A percentile compares a stretch with the other conserved stretches of the same genome.
Evolutionary conservation across 1,140 invertebrate species (phyloP).

Genomic region (Aphidius gifuensis): DNA sequence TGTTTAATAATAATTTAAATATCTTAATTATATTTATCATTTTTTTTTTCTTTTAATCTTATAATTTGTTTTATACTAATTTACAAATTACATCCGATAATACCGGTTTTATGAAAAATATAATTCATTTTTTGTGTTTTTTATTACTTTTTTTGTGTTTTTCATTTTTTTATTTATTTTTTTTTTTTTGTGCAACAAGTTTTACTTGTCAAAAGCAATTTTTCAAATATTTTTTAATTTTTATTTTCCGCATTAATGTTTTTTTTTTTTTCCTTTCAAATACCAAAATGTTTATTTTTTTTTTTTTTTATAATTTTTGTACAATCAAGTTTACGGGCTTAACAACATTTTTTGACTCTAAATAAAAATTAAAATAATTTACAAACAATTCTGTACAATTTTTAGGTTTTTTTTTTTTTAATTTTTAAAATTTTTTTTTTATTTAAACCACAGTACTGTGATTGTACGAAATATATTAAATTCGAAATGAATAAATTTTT

Average conservation of each 20-base stretch:
- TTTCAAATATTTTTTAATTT: slow-evolving; percentile 28
- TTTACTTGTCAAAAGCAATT: slow-evolving; percentile 25
- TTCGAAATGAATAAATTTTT: too few species aligned
- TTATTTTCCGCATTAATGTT: slow-evolving; percentile 20
- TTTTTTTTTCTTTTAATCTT: slow-evolving; percentile 18
- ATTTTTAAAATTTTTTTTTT: slow-evolving; percentile 1
- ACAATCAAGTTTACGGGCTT: slow-evolving; percentile 35
- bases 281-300: neutral
- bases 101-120: slow-evolving; percentile 54
- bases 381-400: slow-evolving; percentile 45
- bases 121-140: slow-evolving; percentile 41
- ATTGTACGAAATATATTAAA: too few species aligned
- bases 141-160: slow-evolving; percentile 41
- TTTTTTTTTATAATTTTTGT: slow-evolving; percentile 35
- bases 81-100: slow-evolving; percentile 43
- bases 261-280: neutral
- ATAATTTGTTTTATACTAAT: slow-evolving; percentile 37
- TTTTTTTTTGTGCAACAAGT: slow-evolving; percentile 50
- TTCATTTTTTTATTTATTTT: slow-evolving; percentile 19
- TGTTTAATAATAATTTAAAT: slow-evolving; percentile 40
- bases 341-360: slow-evolving; percentile 34
- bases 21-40: slow-evolving; percentile 29
- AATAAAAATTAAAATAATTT: slow-evolving; percentile 43
- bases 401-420: neutral
- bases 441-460: too few species aligned